These are phyloP conservation scores for Prorops nasuta DNA, from an alignment of 1,140 invertebrate species.

Conservation along the genomic window DNA sequence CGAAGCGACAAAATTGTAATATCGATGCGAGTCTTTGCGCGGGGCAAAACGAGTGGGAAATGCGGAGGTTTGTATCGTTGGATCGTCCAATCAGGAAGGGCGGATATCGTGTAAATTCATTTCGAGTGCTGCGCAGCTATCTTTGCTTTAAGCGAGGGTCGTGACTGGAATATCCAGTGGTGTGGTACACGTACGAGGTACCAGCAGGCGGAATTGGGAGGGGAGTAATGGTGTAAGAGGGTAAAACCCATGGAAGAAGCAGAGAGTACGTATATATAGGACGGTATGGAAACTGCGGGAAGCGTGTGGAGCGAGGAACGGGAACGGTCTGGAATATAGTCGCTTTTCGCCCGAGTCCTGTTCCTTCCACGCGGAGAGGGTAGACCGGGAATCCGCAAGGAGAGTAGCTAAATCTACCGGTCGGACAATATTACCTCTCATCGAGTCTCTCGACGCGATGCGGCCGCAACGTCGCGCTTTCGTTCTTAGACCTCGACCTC, in stretches of 20 bases:
- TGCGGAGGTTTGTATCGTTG: no score
- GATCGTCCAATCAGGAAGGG: no score
- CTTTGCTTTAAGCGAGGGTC: conserved; percentile 25
- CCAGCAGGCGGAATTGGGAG: no score
- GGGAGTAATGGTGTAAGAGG: no score
- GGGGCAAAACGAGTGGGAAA: no score
- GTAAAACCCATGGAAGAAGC: no score
- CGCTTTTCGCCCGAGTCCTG: conserved; percentile 23
- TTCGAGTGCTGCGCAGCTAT: conserved; percentile 17
- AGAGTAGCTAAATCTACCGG: no score
- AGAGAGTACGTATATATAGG: no score
- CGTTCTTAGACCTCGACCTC: conserved; percentile 25
- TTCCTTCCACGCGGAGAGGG: conserved; percentile 27
- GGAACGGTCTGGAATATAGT: conserved; percentile 17
- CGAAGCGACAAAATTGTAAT: no score
- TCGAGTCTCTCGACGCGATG: conserved; percentile 19
- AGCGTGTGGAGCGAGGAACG: neutral
- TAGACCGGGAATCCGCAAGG: conserved; percentile 16
- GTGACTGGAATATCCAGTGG: conserved; percentile 21
- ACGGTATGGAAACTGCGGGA: no score
- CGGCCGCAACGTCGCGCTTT: conserved; percentile 21
- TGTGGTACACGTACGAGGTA: no score
- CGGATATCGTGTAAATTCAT: conserved; percentile 25
- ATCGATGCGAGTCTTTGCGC: no score
- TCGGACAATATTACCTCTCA: conserved; percentile 32